phyloP scores from a whole-genome alignment of 2,113 vertebrate genomes.

The Rhodinocichla rosea region DNA sequence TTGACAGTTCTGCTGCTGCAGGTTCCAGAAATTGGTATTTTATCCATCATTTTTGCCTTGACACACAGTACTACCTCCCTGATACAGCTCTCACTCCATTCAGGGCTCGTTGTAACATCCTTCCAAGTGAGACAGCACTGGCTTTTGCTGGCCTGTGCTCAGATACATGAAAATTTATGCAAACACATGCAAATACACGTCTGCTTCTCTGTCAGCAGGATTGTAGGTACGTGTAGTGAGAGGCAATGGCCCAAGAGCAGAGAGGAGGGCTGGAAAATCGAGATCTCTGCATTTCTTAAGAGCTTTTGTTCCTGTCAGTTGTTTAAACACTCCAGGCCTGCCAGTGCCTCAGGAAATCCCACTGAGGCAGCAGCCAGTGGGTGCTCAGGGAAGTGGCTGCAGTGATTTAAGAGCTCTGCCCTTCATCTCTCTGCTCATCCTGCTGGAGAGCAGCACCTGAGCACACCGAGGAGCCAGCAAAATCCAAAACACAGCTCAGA shows the following conservation, averaged over 20 bases:
- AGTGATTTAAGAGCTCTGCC: not conserved
- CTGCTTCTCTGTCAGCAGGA: not conserved
- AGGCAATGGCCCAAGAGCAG: not conserved
- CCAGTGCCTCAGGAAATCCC: not conserved
- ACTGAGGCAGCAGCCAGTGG: not conserved
- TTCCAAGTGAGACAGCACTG: not conserved
- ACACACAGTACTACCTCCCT: not conserved
- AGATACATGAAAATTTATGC: conserved; percentile 51
- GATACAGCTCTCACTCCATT: not conserved
- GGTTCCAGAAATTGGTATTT: not conserved
- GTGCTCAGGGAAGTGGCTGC: not conserved
- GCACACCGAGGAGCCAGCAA: not conserved
- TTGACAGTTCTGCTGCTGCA: not conserved
- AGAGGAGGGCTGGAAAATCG: not conserved
- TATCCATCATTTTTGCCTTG: not conserved
- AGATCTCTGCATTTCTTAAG: not conserved
- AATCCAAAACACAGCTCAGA: not conserved
- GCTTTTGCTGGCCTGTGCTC: not conserved
- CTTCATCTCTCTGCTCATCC: not conserved
- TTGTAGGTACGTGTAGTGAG: not conserved
- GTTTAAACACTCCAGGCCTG: not conserved
- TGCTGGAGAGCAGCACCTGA: not conserved
- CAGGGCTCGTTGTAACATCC: not conserved
- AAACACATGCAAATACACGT: conserved; percentile 20
- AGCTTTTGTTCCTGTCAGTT: not conserved